Conservation (phyloP, 64 coral and sea anemone genomes). For the Stichodactyla helianthus region DNA sequence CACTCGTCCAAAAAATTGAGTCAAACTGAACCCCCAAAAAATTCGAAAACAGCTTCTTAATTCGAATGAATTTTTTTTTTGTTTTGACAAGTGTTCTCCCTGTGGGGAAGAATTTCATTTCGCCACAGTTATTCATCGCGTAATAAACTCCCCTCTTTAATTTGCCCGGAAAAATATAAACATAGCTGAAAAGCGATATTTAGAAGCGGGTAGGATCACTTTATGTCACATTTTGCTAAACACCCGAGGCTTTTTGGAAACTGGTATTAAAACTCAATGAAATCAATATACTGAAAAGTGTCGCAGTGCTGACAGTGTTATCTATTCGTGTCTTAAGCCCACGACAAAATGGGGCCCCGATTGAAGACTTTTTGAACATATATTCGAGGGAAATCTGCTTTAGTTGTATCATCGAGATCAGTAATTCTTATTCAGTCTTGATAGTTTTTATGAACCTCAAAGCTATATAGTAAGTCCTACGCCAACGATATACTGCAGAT, state of each 20-base stretch:
- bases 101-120: neutral
- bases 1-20: neutral
- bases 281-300: neutral
- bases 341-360: slow-evolving; percentile 13
- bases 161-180: neutral
- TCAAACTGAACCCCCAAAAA: neutral
- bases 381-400: neutral
- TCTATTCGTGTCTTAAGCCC: neutral
- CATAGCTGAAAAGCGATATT: neutral
- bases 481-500: neutral
- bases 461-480: neutral
- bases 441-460: neutral
- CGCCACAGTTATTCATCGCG: neutral
- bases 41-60: neutral
- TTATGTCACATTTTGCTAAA: neutral
- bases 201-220: neutral
- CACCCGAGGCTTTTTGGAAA: neutral
- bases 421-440: neutral
- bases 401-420: neutral
- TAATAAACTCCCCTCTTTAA: neutral
- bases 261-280: neutral
- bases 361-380: neutral
- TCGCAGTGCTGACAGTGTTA: neutral
- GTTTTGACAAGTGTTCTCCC: neutral
- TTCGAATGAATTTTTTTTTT: neutral